phyloP scores from a whole-genome alignment of 1,140 invertebrate species.

The Penaeus indicus region DNA sequence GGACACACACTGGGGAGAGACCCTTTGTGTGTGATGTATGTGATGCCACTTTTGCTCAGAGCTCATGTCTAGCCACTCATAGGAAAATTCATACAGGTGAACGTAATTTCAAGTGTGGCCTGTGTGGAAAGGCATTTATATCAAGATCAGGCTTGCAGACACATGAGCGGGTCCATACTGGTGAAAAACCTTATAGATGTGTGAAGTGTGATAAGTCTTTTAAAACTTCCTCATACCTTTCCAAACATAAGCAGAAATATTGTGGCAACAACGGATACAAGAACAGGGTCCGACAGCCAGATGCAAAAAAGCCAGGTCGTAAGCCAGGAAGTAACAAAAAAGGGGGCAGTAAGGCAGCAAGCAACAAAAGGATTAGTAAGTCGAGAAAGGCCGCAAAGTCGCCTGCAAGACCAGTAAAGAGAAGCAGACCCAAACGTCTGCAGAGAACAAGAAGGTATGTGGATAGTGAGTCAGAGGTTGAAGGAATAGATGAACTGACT shows the following conservation, averaged over 20 bases:
- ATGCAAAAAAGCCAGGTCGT: slow-evolving; percentile 1
- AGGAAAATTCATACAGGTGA: slow-evolving; percentile 80
- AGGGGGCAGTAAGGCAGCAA: background rate
- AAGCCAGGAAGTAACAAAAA: background rate
- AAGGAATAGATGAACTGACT: no score
- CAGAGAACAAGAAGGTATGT: background rate
- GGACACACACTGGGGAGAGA: slow-evolving; percentile 72
- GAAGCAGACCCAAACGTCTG: background rate
- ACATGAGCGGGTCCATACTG: slow-evolving; percentile 68
- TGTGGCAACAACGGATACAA: slow-evolving; percentile 44
- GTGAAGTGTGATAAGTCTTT: slow-evolving; percentile 64
- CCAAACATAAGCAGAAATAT: slow-evolving; percentile 58
- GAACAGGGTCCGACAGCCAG: slow-evolving; percentile 15
- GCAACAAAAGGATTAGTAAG: background rate
- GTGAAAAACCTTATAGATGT: slow-evolving; percentile 67
- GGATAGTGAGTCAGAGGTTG: background rate
- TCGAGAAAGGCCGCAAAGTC: slow-evolving; percentile 29
- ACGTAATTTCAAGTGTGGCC: slow-evolving; percentile 76
- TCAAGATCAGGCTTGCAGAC: slow-evolving; percentile 57
- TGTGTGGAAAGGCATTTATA: slow-evolving; percentile 80
- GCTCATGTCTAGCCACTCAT: slow-evolving; percentile 73
- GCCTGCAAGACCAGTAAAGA: slow-evolving; percentile 16
- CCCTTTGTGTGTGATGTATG: slow-evolving; percentile 76
- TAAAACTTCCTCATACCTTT: slow-evolving; percentile 64
- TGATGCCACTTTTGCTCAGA: slow-evolving; percentile 66